Evolutionary conservation across 2,113 vertebrate species (phyloP), one percentile per base, ranked within the genome.

Genomic region (Australoheros scitulus): DNA sequence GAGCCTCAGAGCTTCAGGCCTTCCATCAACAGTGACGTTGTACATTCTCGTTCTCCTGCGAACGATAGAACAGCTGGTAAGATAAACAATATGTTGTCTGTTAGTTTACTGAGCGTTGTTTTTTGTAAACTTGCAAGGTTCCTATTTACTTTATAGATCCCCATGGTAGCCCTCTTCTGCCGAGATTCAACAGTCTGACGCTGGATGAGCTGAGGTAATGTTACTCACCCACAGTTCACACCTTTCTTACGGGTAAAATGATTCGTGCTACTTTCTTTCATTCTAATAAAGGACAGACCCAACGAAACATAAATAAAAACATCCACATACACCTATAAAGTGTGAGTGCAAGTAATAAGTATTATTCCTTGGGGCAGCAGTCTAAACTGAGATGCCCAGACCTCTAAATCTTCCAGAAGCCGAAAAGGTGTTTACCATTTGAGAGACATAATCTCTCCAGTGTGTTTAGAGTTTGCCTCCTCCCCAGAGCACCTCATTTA

Each of bases 121-220:
- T 6, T 6, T 29, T 29, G 11, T 4, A 58, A 50, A 86, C 61
- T 43, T 52, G 17, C 61, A 14, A 17, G 22, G 17, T 36, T 85
- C 52, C 5, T 24, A 17, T 20, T 60, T 50, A n/a, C 24, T 79
- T 34, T 24, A 4, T 34, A 93, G 92, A 60, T 63, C 52, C 13
- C 3, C 11, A 7, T 1, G 74, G 13, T 34, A 20, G 9, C 10
- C 26, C 29, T 57, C 17, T 20, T 55, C 55, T 2, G 4, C 68
- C 81, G 85, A 89, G 64, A 85, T 91, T 87, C 29, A 83, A 74
- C 72, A 91, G 24, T 34, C 55, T 91, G 77, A 79, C 90, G 4
- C 76, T 94, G 84, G 85, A 91, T 24, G 89, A 92, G 29, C 47
- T 94, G 36, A 92, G 89, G 93, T 92, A 85, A 64, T 2, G 11